phyloP scores from a whole-genome alignment of 1,140 invertebrate species.

The Anoplophora glabripennis region DNA sequence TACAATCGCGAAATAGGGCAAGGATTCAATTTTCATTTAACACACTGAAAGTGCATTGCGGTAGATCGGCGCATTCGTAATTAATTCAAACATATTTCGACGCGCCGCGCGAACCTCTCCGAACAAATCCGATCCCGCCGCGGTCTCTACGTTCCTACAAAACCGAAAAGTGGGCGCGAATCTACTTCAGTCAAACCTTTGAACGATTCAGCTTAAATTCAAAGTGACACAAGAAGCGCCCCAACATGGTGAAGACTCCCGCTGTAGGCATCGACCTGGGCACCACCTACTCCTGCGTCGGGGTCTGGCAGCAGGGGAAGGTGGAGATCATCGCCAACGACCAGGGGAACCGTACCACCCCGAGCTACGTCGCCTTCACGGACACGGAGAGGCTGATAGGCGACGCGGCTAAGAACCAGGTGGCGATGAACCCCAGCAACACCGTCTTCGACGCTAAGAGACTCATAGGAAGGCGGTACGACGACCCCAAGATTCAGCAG shows the following conservation, averaged over 20 bases:
- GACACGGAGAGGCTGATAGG: constrained; percentile 74
- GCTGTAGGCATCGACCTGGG: constrained; percentile 80
- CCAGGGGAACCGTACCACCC: constrained; percentile 89
- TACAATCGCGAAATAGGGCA: too few species aligned
- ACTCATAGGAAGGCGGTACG: constrained; percentile 63
- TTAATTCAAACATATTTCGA: too few species aligned
- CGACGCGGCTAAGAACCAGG: constrained; percentile 58
- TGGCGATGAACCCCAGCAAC: constrained; percentile 67
- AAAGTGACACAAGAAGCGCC: background rate
- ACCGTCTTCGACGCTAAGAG: constrained; percentile 69
- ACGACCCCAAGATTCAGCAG: constrained; percentile 66
- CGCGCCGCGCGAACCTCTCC: background rate
- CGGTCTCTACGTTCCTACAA: background rate
- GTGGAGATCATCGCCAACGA: constrained; percentile 94
- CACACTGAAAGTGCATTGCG: too few species aligned
- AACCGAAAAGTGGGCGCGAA: constrained; percentile 8
- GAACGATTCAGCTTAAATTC: background rate
- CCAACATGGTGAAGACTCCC: constrained; percentile 69
- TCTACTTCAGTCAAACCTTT: constrained; percentile 16
- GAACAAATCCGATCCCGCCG: background rate
- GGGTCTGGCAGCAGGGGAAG: constrained; percentile 80
- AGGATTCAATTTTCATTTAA: too few species aligned
- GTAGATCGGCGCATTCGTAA: too few species aligned
- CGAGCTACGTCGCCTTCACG: constrained; percentile 85
- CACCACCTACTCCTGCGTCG: constrained; percentile 78